Evolutionary conservation across 2,888 invertebrate genomes (phyloP).

Genomic region (Orthosia gothica): DNA sequence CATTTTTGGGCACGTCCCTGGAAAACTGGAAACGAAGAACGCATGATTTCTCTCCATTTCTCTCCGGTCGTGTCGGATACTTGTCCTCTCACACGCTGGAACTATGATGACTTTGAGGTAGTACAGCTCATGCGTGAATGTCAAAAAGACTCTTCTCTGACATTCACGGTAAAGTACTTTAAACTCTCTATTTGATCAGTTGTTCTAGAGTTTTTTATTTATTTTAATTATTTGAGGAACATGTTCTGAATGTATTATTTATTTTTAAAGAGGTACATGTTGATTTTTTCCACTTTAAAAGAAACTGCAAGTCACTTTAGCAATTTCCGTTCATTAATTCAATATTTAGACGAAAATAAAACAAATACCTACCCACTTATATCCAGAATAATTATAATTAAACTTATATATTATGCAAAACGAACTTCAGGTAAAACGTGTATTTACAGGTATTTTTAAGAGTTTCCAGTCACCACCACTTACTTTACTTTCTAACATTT

Average conservation of each 20-base stretch:
- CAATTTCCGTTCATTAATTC: neutral
- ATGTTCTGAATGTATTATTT: constrained; percentile 17
- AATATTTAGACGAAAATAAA: constrained; percentile 9
- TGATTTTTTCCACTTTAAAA: neutral
- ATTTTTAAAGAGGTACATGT: neutral
- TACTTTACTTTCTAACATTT: neutral
- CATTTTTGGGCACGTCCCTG: too few species aligned
- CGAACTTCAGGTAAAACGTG: neutral
- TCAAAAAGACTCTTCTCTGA: neutral
- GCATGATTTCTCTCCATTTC: too few species aligned
- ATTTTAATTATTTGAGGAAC: neutral
- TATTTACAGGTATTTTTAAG: neutral
- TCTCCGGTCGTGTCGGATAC: too few species aligned
- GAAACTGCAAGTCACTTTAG: constrained; percentile 8
- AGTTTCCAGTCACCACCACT: neutral
- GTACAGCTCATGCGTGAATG: too few species aligned
- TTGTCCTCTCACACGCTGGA: too few species aligned
- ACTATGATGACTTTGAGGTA: too few species aligned
- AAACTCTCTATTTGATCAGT: constrained; percentile 27
- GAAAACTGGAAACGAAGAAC: too few species aligned
- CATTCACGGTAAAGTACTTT: constrained; percentile 3
- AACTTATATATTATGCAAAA: neutral
- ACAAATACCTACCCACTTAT: neutral
- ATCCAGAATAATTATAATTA: neutral
- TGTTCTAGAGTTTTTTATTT: constrained; percentile 16